phyloP scores from a whole-genome alignment of 2,113 vertebrate species.

The Nesospiza acunhae region DNA sequence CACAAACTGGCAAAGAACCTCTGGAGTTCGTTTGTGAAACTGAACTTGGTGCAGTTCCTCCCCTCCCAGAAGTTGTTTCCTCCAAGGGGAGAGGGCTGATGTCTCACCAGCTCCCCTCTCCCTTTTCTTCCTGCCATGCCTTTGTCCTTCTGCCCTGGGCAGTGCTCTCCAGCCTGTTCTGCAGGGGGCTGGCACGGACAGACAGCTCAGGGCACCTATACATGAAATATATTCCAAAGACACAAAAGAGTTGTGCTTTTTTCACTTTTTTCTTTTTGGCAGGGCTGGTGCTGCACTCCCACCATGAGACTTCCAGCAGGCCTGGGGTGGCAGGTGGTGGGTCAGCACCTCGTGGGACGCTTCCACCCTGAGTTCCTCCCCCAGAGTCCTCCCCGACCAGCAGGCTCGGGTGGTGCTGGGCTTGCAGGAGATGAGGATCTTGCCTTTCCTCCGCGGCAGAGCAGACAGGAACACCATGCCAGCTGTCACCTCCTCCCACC shows the following conservation, averaged over 20 bases:
- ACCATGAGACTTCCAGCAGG: background rate
- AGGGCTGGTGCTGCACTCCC: background rate
- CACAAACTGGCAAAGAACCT: background rate
- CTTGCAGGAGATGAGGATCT: background rate
- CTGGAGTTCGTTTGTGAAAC: background rate
- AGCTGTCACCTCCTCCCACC: background rate
- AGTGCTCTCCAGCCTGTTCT: fast-evolving
- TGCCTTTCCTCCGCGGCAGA: background rate
- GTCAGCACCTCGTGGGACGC: background rate
- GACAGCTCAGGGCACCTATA: background rate
- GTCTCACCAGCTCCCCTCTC: background rate
- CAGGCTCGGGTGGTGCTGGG: background rate
- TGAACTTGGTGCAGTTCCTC: background rate
- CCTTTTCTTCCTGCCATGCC: background rate
- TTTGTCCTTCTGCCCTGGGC: fast-evolving
- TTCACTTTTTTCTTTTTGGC: too few species aligned
- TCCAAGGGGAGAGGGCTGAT: background rate
- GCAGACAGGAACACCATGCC: fast-evolving
- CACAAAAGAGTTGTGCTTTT: too few species aligned
- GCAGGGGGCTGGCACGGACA: background rate
- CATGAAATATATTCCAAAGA: too few species aligned
- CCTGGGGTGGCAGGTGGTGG: background rate
- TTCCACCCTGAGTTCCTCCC: background rate
- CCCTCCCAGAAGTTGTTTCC: background rate
- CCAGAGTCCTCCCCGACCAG: background rate